phyloP scores from a whole-genome alignment of 2,888 invertebrate species.

The Drosophila differens region DNA sequence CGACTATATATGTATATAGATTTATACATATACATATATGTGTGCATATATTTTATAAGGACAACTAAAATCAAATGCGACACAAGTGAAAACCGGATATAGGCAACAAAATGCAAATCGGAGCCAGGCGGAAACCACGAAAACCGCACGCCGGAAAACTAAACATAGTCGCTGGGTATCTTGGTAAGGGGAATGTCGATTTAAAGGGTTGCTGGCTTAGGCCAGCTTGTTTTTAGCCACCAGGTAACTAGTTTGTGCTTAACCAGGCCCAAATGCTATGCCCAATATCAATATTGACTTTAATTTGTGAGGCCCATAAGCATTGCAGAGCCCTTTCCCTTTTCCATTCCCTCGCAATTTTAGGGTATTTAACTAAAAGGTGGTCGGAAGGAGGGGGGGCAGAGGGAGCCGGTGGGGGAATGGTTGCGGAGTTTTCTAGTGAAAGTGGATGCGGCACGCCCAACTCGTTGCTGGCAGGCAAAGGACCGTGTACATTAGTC shows the following conservation, averaged over 20 bases:
- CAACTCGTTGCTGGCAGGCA: slow-evolving; percentile 19
- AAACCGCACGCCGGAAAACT: slow-evolving; percentile 67
- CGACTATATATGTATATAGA: background rate
- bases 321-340: slow-evolving; percentile 1
- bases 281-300: slow-evolving; percentile 77
- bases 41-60: slow-evolving; percentile 6
- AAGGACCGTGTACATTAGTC: slow-evolving; percentile 52
- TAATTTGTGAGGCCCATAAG: slow-evolving; percentile 66
- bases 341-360: background rate
- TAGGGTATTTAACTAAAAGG: background rate
- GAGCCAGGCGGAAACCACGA: slow-evolving; percentile 55
- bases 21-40: background rate
- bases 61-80: slow-evolving; percentile 25
- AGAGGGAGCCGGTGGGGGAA: background rate
- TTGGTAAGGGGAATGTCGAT: background rate
- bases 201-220: background rate
- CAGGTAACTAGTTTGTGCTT: slow-evolving; percentile 69
- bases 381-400: too few relatives aligned
- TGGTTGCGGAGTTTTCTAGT: slow-evolving; percentile 31
- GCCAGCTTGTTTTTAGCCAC: slow-evolving; percentile 30
- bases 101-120: slow-evolving; percentile 51
- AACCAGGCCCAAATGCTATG: slow-evolving; percentile 66
- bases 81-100: slow-evolving; percentile 7
- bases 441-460: slow-evolving; percentile 52
- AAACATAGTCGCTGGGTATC: slow-evolving; percentile 44